Base-by-base conservation (phyloP, 2,888 invertebrate genomes). In the Hipparchia semele region DNA sequence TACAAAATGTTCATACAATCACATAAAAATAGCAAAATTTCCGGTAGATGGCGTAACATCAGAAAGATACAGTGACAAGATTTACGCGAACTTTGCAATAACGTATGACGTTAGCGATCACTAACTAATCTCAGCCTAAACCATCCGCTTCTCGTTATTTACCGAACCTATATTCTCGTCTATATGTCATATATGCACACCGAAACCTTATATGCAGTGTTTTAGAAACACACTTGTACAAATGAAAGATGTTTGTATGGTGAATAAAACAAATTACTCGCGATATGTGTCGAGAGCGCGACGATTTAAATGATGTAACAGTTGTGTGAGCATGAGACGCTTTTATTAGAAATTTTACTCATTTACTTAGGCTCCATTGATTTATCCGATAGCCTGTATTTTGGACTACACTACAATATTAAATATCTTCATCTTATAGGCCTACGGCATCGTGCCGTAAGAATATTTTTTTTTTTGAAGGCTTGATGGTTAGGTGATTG, bases 271-370 rank as follows among this genome's bases (percentile, higher is more conserved):
- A 69, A 68, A 68, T 75, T 68, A 68, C 67, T 70, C 79, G 82
- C 82, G 83, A 80, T 84, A 84, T 81, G 79, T 87, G 84, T 78
- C 79, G 84, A 84, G 81, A 79, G 83, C 84, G 71, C 61, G 73
- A 68, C 70, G 77, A 75, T 84, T 83, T 81, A 78, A 81, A 80
- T 79, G 80, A 82, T 83, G 79, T 81, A 80, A 86, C 84, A 82
- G 83, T 84, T 83, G 86, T 83, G 91, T 86, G 89, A 88, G 88
- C 87, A 88, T 90, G 90, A 85, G 82, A 88, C 85, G 90, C 92
- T 92, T 91, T 86, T 87, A 86, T 85, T 91, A 90, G 87, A 85
- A 84, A 81, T 86, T 85, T 81, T 84, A 87, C 79, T 86, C 79
- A 80, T 49, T 80, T 83, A 80, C 83, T 80, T 79, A 81, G 86